Base-by-base conservation (phyloP, 2,888 invertebrate species). In the Drosophila prostipennis region DNA sequence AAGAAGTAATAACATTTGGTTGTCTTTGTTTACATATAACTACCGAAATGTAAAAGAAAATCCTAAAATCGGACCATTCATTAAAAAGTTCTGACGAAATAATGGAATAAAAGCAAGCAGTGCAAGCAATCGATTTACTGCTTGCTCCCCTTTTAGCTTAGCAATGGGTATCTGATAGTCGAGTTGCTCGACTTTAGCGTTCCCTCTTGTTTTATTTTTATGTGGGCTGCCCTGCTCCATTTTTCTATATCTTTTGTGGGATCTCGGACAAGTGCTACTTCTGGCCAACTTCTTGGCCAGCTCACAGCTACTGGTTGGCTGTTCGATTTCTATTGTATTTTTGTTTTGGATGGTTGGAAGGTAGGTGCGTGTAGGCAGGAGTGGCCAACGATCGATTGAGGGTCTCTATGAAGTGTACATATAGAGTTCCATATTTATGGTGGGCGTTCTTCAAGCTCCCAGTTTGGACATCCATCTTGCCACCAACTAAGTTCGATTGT, bases 251-350 rank as follows among this genome's bases (percentile, higher is more conserved):
- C 70, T 71, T 40, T 63, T 71, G 54, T 71, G 63, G 64, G 64
- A 71, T 71, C 64, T 71, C 45, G 64, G 51, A 73, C 71, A 71
- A 71, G 71, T 73, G 71, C 71, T 70, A 70, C 70, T 71, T 73
- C 74, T 63, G 55, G 64, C 74, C 59, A 51, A 63, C 71, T 63
- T 72, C 73, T 72, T 55, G 73, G 73, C 63, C 63, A 29, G 68
- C 55, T 26, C 63, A 36, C 26, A 6, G 68, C 55, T 26, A 49
- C 36, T 45, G 43, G 54, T 43, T 36, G 40, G 32, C 48, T 55
- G 23, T 26, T 53, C 40, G 51, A 36, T 46, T 76, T 79, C 82
- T 77, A 79, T 82, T 85, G 82, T 80, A 65, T 79, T 10, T 6
- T 10, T 7, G 13, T 76, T 6, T 13, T 8, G 23, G 53, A 46